These are phyloP conservation scores for Dipodomys ordii DNA, from an alignment of 2,113 vertebrate species.

Conservation along the genomic window DNA sequence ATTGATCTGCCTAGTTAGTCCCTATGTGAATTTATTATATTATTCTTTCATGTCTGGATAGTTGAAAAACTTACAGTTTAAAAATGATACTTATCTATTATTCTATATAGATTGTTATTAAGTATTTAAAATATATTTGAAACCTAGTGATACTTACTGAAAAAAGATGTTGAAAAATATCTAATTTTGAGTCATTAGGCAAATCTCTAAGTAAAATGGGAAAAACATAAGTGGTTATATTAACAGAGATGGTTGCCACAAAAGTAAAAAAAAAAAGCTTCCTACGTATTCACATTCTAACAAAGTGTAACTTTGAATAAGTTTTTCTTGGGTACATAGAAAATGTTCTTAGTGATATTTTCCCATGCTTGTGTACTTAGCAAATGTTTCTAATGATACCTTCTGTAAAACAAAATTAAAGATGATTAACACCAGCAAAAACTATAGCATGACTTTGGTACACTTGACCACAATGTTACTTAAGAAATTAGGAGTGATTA, in stretches of 20 bases:
- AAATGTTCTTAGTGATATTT: background rate
- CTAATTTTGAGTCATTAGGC: background rate
- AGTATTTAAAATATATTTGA: conserved; percentile 3
- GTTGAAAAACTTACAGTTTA: background rate
- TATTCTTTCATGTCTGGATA: background rate
- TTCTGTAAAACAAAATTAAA: background rate
- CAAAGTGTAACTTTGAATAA: background rate
- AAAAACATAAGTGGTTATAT: background rate
- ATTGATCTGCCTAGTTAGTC: background rate
- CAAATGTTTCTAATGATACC: background rate
- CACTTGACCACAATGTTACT: background rate
- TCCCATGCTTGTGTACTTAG: too few relatives aligned
- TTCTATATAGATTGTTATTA: background rate
- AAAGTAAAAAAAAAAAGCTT: background rate
- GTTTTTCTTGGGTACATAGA: background rate
- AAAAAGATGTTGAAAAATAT: conserved; percentile 34
- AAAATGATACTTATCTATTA: background rate
- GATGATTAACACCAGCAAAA: conserved; percentile 32
- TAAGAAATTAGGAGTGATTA: background rate
- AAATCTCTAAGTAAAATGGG: background rate
- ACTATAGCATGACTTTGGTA: background rate
- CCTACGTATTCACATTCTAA: background rate
- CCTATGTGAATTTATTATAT: background rate
- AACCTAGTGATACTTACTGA: background rate
- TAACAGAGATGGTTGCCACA: background rate